Evolutionary conservation across 2,797 vertebrate genomes (phyloP).

Genomic region (Geotrypetes seraphini): DNA sequence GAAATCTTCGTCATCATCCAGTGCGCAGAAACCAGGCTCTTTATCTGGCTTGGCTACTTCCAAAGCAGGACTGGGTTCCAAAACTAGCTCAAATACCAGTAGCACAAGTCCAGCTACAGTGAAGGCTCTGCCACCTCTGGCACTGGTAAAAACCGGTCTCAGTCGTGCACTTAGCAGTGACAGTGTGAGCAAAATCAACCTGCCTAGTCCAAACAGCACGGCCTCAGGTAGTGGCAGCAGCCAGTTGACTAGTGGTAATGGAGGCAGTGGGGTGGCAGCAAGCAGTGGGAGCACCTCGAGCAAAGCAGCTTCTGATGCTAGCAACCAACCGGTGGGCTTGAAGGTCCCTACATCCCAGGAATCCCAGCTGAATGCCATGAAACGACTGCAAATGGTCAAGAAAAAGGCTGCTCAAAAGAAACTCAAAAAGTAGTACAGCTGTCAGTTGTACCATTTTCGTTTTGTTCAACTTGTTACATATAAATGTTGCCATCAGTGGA

Average conservation of each 20-base stretch:
- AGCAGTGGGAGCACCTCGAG: slow-evolving; percentile 32
- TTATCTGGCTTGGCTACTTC: slow-evolving; percentile 70
- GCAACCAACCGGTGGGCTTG: slow-evolving; percentile 42
- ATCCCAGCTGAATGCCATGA: slow-evolving; percentile 92
- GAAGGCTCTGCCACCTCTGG: slow-evolving; percentile 80
- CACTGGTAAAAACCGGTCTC: slow-evolving; percentile 80
- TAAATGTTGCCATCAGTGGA: too few relatives aligned
- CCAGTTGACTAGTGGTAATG: slow-evolving; percentile 33
- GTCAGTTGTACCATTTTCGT: too few relatives aligned
- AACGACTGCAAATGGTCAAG: slow-evolving; percentile 89
- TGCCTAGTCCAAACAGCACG: slow-evolving; percentile 55
- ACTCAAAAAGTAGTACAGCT: slow-evolving; percentile 70
- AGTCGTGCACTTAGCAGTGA: slow-evolving; percentile 82
- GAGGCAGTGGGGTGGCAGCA: slow-evolving; percentile 22
- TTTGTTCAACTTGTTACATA: too few relatives aligned
- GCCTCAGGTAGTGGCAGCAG: slow-evolving; percentile 25
- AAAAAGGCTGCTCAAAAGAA: slow-evolving; percentile 98
- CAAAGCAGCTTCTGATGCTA: slow-evolving; percentile 49
- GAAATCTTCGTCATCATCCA: slow-evolving; percentile 62
- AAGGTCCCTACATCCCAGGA: slow-evolving; percentile 89
- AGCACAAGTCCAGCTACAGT: slow-evolving; percentile 54
- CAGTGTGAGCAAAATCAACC: slow-evolving; percentile 71
- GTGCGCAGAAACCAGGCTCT: slow-evolving; percentile 76
- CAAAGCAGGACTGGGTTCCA: slow-evolving; percentile 71
- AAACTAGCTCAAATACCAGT: slow-evolving; percentile 51